Evolutionary conservation across 2,888 invertebrate species (phyloP).

Genomic region (Rhodophaea formosa): DNA sequence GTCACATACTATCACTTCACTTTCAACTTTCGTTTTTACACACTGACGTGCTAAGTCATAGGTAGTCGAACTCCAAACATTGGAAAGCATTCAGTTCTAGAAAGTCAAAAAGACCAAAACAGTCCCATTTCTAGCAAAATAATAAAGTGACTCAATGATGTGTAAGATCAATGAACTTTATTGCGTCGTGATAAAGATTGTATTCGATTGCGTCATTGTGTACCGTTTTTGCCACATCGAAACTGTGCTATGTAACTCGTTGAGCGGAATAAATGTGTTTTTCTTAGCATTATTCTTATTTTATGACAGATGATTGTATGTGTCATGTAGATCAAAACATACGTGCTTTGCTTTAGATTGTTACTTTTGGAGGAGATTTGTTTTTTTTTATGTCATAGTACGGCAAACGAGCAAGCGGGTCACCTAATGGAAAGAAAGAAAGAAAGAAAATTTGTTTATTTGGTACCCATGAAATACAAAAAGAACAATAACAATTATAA

Average conservation of each 20-base stretch:
- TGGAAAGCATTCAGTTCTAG: constrained; percentile 17
- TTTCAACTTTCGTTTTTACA: constrained; percentile 41
- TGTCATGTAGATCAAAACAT: too few species aligned
- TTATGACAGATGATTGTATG: neutral
- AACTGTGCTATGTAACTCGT: neutral
- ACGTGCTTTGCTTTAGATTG: too few species aligned
- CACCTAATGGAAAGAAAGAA: too few species aligned
- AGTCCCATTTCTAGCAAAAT: neutral
- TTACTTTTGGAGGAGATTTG: too few species aligned
- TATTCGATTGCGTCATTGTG: constrained; percentile 17
- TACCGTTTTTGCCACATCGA: neutral
- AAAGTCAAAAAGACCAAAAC: constrained; percentile 18
- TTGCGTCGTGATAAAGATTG: constrained; percentile 12
- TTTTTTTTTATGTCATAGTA: too few species aligned
- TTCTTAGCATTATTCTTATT: neutral
- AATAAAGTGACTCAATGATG: neutral
- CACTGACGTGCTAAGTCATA: constrained; percentile 5
- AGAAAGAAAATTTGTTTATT: too few species aligned
- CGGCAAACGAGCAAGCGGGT: too few species aligned
- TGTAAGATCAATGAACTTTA: constrained; percentile 18
- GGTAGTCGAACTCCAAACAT: neutral
- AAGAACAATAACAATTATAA: too few species aligned
- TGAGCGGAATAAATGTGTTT: neutral
- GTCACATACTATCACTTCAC: constrained; percentile 14
- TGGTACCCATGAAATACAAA: too few species aligned